Conservation (phyloP, 2,797 vertebrate species). For the Urophycis tenuis region DNA sequence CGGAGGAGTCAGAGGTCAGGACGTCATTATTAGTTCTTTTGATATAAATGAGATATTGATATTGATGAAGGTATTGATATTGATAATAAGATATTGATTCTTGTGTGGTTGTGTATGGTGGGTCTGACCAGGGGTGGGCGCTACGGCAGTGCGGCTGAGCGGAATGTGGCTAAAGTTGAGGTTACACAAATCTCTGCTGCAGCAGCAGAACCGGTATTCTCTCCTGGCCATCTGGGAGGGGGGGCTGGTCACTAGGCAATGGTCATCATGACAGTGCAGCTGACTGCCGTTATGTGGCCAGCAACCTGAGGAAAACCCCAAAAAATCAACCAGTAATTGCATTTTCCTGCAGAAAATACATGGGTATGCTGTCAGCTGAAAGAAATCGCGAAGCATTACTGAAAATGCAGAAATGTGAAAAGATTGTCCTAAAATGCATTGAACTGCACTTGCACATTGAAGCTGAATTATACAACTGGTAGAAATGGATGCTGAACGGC, state of each 20-base stretch:
- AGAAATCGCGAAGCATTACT: too few species aligned
- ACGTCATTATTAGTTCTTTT: too few species aligned
- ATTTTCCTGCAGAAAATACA: too few species aligned
- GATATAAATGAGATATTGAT: too few species aligned
- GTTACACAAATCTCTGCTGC: constrained; percentile 86
- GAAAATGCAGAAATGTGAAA: too few species aligned
- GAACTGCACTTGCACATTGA: too few species aligned
- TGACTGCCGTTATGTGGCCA: constrained; percentile 85
- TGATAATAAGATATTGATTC: not conserved
- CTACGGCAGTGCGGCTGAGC: not conserved
- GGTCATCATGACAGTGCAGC: constrained; percentile 82
- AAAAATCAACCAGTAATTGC: not conserved
- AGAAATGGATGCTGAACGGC: too few species aligned
- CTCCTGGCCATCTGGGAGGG: constrained; percentile 80
- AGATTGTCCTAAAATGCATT: too few species aligned
- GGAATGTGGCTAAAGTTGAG: constrained; percentile 80
- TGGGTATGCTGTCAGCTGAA: too few species aligned
- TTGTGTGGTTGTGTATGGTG: not conserved
- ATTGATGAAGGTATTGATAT: not conserved
- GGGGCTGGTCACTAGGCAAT: constrained; percentile 81
- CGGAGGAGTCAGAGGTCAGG: too few species aligned
- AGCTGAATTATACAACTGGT: too few species aligned
- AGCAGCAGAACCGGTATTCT: constrained; percentile 91
- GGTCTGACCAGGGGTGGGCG: not conserved
- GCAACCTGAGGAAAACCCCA: constrained; percentile 72